phyloP scores from a whole-genome alignment of 2,113 vertebrate species.

The Pandion haliaetus region DNA sequence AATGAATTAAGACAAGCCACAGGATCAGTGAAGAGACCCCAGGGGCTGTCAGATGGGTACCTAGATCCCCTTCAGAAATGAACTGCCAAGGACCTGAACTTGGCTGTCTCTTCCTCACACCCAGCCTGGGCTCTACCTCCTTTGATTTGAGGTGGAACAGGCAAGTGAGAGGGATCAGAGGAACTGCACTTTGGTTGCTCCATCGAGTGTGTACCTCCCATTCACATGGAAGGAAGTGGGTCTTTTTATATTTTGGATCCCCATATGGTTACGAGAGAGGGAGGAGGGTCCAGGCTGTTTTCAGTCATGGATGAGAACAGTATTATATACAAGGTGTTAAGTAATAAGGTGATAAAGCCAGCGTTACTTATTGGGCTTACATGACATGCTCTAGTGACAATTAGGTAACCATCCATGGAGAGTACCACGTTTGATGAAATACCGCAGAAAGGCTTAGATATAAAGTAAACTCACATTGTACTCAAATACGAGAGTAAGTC shows the following conservation, averaged over 20 bases:
- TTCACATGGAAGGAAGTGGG: background rate
- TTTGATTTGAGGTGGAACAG: background rate
- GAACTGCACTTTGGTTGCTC: background rate
- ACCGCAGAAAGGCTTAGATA: background rate
- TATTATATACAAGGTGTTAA: background rate
- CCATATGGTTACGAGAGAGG: background rate
- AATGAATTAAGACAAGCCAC: background rate
- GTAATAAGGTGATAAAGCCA: background rate
- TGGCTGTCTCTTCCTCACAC: background rate
- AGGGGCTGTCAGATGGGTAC: background rate
- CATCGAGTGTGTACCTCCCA: background rate
- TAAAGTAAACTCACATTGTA: slow-evolving; percentile 57
- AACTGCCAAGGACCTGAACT: background rate
- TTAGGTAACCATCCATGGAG: background rate
- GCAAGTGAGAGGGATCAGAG: background rate
- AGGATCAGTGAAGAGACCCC: background rate
- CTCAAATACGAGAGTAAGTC: slow-evolving; percentile 64
- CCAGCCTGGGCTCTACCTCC: background rate
- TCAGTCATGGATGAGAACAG: background rate
- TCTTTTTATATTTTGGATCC: background rate
- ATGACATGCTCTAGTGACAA: background rate
- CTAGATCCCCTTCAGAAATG: background rate
- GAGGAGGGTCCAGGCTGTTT: background rate
- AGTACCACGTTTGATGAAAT: background rate
- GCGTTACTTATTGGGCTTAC: background rate